Conservation (phyloP, 2,797 vertebrate species). For the Buceros bicornis region DNA sequence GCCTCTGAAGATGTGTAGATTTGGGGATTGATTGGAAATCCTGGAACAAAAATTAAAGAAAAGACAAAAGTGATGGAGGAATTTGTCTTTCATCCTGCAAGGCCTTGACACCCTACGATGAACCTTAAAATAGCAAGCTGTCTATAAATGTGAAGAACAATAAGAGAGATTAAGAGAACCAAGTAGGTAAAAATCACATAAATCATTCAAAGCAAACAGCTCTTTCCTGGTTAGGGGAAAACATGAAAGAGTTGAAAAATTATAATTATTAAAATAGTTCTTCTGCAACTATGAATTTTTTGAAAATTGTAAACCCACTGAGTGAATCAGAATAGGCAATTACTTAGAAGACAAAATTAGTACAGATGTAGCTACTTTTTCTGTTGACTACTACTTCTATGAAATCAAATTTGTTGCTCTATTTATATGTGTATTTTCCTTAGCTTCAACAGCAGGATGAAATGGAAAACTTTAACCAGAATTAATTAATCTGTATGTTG, state of each 20-base stretch:
- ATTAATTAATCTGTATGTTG: neutral
- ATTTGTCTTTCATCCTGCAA: neutral
- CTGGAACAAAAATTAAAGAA: neutral
- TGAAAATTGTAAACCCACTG: neutral
- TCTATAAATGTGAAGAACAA: neutral
- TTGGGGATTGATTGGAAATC: neutral
- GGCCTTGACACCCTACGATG: neutral
- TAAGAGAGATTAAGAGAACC: neutral
- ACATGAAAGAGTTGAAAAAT: neutral
- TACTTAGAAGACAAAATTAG: neutral
- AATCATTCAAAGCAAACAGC: neutral
- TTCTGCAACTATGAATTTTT: neutral
- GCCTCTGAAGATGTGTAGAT: neutral
- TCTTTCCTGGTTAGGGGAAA: neutral
- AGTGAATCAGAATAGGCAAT: neutral
- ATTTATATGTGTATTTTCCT: neutral
- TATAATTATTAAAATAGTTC: neutral
- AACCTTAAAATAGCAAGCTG: neutral
- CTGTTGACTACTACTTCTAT: neutral
- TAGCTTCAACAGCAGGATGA: neutral
- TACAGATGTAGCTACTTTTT: neutral
- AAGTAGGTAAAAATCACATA: neutral
- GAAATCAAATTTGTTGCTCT: neutral
- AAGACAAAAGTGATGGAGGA: neutral
- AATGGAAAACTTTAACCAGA: neutral